Evolutionary conservation across 1,140 invertebrate genomes (phyloP), one percentile per base, ranked within the genome.

Genomic region (Theocolax elegans): DNA sequence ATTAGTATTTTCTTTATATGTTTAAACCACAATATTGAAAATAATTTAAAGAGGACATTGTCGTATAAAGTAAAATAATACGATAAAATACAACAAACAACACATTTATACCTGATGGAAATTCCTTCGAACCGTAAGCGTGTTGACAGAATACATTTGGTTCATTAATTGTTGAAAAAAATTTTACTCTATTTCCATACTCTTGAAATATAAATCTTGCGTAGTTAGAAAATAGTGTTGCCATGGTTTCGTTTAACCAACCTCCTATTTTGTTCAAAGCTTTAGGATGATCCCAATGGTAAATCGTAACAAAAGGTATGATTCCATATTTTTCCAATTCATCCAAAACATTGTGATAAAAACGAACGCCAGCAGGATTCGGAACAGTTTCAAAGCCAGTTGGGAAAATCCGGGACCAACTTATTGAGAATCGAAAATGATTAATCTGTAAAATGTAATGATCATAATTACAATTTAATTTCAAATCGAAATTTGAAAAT

Each of bases 131-230:
- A 90, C 91, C 3, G 89, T 87, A n/a, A n/a, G n/a, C n/a, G n/a
- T n/a, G n/a, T n/a, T n/a, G n/a, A n/a, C n/a, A n/a, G n/a, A n/a
- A n/a, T 70, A 91, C 89, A 86, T 89, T 89, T 6, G 91, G 91
- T 79, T 93, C 91, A 78, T 93, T 93, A 66, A 93, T 88, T 0
- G 92, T 93, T 1, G 90, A 88, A 90, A 92, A 93, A 67, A 88
- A 72, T 44, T 88, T 89, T 0, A 91, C 89, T 70, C 88, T 85
- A 78, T 89, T 87, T 0, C 90, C 90, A 70, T 89, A 90, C 64
- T 83, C 82, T 44, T 87, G 81, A 58, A 90, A 89, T 3, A 89
- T 77, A 7, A 91, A 62, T 21, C 85, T 83, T 0, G 90, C 89
- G 74, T 89, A 92, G 72, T 90, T 88, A 21, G 80, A 84, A 72